Evolutionary conservation across 2,888 invertebrate species (phyloP), one percentile per base, ranked within the genome.

Genomic region (Galerucella pusilla): DNA sequence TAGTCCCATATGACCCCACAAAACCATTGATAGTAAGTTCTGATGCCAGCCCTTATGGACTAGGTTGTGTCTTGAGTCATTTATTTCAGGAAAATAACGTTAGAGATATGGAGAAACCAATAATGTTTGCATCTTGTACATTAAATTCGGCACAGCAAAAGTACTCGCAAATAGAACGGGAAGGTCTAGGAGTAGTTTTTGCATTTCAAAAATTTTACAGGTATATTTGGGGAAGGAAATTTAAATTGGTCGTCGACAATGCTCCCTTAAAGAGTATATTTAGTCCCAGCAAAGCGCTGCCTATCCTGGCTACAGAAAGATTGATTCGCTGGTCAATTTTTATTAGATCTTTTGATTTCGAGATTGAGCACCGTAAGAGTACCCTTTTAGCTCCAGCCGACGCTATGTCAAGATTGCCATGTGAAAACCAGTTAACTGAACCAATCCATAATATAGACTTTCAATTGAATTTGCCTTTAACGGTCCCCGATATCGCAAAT

Each of bases 171-270:
- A 63, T 63, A 52, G 64, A 71, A 49, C 46, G 71, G 11, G 69
- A 69, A 42, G 69, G 59, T 25, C 28, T 60, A 69, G 69, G 61
- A 49, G 69, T 69, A 20, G 52, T 71, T 10, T 71, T 71, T 49
- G 71, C 63, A 16, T 63, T 71, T 20, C 46, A 71, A 35, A 71
- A 63, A 63, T 71, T 71, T 64, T 71, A 63, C 20, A 49, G 63
- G 49, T 71, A 49, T 49, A 63, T 71, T 52, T 71, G 71, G 71
- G 71, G 71, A 10, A 49, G 71, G 28, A 71, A 52, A 63, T 71
- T 71, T 35, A 71, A 71, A 61, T 35, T 64, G 49, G 46, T 71
- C 2, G 28, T 71, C 3, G 64, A 71, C 35, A 71, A 71, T 28
- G 71, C 71, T 2, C 63, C 71, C 14, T 52, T 63, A 12, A 71